Percentiles rank a stretch among this genome's conserved stretches.
Conservation (phyloP, 1,140 invertebrate species). For the Piezodorus guildinii region DNA sequence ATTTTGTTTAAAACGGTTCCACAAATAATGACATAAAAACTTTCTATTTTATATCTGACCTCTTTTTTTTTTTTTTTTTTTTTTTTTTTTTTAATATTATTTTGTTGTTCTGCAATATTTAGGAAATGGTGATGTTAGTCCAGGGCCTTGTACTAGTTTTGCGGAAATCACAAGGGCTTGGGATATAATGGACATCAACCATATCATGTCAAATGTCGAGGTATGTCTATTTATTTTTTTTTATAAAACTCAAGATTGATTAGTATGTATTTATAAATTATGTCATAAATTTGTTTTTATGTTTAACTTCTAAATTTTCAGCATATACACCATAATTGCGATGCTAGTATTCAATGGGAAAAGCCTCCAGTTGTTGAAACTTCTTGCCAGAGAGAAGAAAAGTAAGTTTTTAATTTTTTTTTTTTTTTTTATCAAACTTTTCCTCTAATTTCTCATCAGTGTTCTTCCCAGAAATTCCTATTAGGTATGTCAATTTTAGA, state of each 20-base stretch:
- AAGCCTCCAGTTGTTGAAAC: slow-evolving; percentile 25
- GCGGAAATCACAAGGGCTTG: slow-evolving; percentile 35
- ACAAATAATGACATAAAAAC: too few species aligned
- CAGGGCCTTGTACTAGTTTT: slow-evolving; percentile 29
- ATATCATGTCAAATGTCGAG: slow-evolving; percentile 47
- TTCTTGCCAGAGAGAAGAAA: slow-evolving; percentile 24
- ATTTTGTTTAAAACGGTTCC: too few species aligned
- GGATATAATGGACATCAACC: slow-evolving; percentile 47
- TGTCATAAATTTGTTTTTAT: neutral
- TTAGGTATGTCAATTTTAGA: too few species aligned
- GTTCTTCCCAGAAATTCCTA: too few species aligned
- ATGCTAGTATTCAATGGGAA: slow-evolving; percentile 24
- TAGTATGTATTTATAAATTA: neutral
- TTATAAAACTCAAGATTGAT: neutral
- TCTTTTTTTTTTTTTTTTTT: neutral
- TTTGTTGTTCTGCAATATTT: neutral
- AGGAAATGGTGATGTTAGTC: slow-evolving; percentile 31
- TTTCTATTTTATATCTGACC: too few species aligned
- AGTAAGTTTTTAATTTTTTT: slow-evolving; percentile 25
- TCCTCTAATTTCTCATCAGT: too few species aligned
- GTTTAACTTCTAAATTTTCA: slow-evolving; percentile 24
- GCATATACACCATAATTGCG: slow-evolving; percentile 29
- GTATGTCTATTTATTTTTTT: slow-evolving; percentile 28
- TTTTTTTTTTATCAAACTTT: too few species aligned
- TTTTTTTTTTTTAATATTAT: neutral